Conservation (phyloP, 1,140 invertebrate species). For the Drosophila suzukii region DNA sequence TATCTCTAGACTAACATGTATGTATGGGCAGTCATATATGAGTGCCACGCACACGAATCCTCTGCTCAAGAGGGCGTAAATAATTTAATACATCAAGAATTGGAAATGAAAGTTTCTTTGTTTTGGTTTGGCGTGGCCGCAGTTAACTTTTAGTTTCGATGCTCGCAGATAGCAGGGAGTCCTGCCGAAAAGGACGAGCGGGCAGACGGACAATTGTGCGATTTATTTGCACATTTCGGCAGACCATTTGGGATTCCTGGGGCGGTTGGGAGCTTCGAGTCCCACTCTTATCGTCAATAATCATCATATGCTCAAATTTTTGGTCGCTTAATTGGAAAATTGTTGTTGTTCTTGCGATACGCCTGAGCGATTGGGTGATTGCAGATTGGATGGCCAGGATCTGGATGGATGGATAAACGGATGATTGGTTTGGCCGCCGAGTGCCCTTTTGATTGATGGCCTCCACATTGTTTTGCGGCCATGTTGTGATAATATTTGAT, state of each 20-base stretch:
- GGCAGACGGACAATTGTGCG: conserved; percentile 61
- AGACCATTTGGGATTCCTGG: conserved; percentile 47
- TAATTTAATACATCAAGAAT: conserved; percentile 83
- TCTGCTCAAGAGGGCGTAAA: conserved; percentile 82
- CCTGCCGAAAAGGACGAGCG: conserved; percentile 9
- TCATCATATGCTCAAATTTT: conserved; percentile 83
- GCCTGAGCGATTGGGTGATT: conserved; percentile 70
- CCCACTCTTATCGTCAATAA: conserved; percentile 76
- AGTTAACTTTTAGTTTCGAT: conserved; percentile 79
- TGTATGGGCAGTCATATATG: background rate
- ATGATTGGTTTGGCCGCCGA: conserved; percentile 54
- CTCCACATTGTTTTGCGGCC: conserved; percentile 64
- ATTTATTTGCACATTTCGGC: conserved; percentile 79
- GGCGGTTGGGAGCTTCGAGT: conserved; percentile 14
- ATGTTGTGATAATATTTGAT: conserved; percentile 72
- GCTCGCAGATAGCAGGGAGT: conserved; percentile 33
- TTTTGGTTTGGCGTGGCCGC: conserved; percentile 70
- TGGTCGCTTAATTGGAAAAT: conserved; percentile 83
- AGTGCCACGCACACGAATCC: conserved; percentile 58
- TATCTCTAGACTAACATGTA: background rate
- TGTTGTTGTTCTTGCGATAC: conserved; percentile 72
- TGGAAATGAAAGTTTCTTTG: conserved; percentile 82
- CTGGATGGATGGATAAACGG: conserved; percentile 49
- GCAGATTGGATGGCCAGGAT: conserved; percentile 48
- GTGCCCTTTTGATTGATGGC: conserved; percentile 66